These are phyloP conservation scores for Ctena decussata DNA, from an alignment of 2,888 invertebrate genomes.

Conservation along the genomic window DNA sequence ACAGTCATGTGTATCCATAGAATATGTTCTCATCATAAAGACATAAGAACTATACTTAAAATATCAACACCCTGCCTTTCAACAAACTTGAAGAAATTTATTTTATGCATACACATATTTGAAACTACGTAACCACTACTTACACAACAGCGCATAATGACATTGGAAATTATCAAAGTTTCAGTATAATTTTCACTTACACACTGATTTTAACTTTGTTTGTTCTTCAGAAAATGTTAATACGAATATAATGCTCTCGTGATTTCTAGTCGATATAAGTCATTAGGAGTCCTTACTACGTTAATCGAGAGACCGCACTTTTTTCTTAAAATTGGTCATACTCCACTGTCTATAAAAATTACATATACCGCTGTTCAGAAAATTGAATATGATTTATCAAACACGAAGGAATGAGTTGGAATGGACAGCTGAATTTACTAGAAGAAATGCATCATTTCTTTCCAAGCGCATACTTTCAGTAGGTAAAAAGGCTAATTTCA, in stretches of 20 bases:
- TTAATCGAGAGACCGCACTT: no score
- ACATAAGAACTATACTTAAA: background rate
- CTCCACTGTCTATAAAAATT: background rate
- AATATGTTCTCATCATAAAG: background rate
- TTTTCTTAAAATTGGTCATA: no score
- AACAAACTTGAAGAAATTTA: background rate
- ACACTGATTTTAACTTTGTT: no score
- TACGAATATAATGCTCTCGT: no score
- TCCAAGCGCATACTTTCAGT: background rate
- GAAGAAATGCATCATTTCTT: background rate
- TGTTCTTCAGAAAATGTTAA: no score
- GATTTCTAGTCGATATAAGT: no score
- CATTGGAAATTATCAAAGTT: background rate
- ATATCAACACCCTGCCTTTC: background rate
- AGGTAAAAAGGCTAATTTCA: background rate
- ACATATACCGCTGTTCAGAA: background rate
- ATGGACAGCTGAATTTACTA: background rate
- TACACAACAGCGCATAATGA: background rate
- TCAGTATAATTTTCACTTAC: no score
- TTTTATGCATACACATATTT: conserved; percentile 10
- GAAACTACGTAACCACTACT: background rate
- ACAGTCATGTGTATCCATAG: background rate
- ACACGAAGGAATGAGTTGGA: background rate
- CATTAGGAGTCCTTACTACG: no score
- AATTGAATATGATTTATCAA: background rate